Conservation (phyloP, 2,888 invertebrate genomes). For the Hydrotaea diabolus region DNA sequence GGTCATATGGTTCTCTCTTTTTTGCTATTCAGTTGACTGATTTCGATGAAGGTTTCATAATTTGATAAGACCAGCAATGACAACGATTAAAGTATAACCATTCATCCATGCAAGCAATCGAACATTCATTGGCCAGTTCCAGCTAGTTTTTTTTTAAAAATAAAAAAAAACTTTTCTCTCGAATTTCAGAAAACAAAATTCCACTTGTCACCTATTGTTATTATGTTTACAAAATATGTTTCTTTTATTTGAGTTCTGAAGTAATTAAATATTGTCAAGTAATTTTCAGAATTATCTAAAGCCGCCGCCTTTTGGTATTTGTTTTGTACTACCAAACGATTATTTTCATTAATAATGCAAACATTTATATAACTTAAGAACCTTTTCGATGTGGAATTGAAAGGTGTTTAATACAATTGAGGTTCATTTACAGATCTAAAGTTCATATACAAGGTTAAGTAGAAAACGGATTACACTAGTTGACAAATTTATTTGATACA, state of each 20-base stretch:
- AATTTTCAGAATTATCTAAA: no score
- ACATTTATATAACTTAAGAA: no score
- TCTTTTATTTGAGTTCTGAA: not conserved
- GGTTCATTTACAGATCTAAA: no score
- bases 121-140: not conserved
- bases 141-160: not conserved
- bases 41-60: slow-evolving; percentile 35
- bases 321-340: no score
- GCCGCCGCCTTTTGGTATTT: no score
- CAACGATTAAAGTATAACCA: slow-evolving; percentile 16
- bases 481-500: no score
- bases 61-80: not conserved
- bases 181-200: not conserved
- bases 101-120: not conserved
- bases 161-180: not conserved
- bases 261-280: no score
- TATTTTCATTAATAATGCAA: no score
- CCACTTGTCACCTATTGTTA: slow-evolving; percentile 1
- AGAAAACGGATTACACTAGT: no score
- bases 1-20: not conserved
- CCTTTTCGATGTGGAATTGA: no score
- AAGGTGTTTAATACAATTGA: no score
- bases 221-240: not conserved
- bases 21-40: slow-evolving; percentile 22
- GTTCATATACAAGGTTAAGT: no score